These are phyloP conservation scores for Cephonodes hylas DNA, from an alignment of 2,888 invertebrate genomes.

Conservation along the genomic window DNA sequence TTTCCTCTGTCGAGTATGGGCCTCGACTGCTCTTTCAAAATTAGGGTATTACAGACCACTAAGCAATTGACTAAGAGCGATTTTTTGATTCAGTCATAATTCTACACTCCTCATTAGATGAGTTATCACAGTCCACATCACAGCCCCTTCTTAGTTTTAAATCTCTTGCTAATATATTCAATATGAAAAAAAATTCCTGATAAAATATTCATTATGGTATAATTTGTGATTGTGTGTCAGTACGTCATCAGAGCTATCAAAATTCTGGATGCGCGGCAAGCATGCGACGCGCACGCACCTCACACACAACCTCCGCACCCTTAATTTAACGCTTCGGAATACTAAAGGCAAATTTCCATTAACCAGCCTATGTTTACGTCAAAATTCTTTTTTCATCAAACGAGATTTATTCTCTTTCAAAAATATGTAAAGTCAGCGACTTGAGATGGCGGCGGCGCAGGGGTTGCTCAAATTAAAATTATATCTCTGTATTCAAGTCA, in stretches of 20 bases:
- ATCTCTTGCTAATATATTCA: too few species aligned
- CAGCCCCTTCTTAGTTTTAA: too few species aligned
- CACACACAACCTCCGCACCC: constrained; percentile 29
- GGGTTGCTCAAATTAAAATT: constrained; percentile 74
- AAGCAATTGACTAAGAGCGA: too few species aligned
- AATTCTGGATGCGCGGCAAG: constrained; percentile 16
- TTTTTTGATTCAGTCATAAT: too few species aligned
- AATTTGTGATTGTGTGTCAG: background rate
- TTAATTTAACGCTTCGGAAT: constrained; percentile 58
- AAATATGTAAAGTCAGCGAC: constrained; percentile 76
- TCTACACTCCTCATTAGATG: too few species aligned
- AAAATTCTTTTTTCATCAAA: constrained; percentile 75
- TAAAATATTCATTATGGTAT: background rate
- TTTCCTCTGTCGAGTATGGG: too few species aligned
- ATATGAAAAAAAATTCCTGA: background rate
- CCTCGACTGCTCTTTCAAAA: too few species aligned
- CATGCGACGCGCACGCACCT: constrained; percentile 19
- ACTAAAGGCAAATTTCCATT: constrained; percentile 71
- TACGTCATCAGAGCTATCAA: background rate
- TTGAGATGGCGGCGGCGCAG: constrained; percentile 50
- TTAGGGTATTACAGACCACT: too few species aligned
- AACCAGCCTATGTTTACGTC: constrained; percentile 65
- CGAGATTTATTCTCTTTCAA: constrained; percentile 70
- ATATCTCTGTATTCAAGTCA: constrained; percentile 78
- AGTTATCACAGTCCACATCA: too few species aligned